Evolutionary conservation across 2,113 vertebrate genomes (phyloP), one percentile per base, ranked within the genome.

Genomic region (Thamnophis sirtalis): DNA sequence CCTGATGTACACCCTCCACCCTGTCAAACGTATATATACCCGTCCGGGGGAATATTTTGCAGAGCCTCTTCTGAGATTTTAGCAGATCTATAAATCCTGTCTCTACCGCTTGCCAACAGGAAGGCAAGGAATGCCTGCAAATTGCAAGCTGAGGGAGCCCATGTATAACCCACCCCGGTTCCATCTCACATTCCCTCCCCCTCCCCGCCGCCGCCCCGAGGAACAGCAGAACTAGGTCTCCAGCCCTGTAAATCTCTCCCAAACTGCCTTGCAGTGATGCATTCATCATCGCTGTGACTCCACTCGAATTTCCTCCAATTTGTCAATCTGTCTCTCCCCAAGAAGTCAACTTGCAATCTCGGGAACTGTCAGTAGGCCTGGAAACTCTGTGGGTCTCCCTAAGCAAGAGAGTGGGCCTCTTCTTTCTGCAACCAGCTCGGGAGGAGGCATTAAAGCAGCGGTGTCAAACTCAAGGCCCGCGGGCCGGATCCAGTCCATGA

Each of bases 181-280:
- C 21, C 73, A 26, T 73, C 73, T 28, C 24, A 10, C 28, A 19
- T 56, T 21, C 6, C 58, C n/a, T n/a, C n/a, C n/a, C n/a, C n/a
- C n/a, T n/a, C n/a, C 24, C 58, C 33, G 3, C 43, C 43, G 43
- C 54, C 9, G 1, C 55, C 2, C 63, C 10, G n/a, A 73, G 73
- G 56, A 86, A 63, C 48, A 91, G 48, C 84, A 87, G 48, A 89
- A 15, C 90, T 26, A 6, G 15, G 56, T 58, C n/a, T 38, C 33
- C 56, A 22, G 90, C 84, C 51, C 90, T 24, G 90, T 91, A 91
- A 91, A 91, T 91, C 90, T 91, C 56, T 87, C 90, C 90, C 90
- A 86, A 87, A 53, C 84, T 87, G 55, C 90, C 84, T 91, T 63
- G 85, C 21, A 33, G 84, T 53, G 56, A 85, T 58, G 10, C 55